These are phyloP conservation scores for Sebastes umbrosus DNA, from an alignment of 2,797 vertebrate species.

Conservation along the genomic window DNA sequence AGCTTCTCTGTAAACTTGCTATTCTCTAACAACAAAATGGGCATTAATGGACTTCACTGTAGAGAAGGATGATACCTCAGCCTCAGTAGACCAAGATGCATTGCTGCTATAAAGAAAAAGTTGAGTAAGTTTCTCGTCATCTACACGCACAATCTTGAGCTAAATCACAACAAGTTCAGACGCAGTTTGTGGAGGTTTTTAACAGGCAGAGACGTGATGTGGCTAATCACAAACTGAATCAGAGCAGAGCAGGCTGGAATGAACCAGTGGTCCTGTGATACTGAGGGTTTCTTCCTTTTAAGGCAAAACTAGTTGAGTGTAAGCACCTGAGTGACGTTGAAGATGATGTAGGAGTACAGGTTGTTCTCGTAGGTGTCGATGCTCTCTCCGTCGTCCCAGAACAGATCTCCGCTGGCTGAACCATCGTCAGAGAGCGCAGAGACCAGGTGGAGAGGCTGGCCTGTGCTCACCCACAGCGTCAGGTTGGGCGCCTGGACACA, in stretches of 20 bases:
- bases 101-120: not conserved
- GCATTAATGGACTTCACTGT: not conserved
- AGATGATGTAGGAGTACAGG: constrained; percentile 84
- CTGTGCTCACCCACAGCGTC: constrained; percentile 79
- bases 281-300: not conserved
- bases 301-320: not conserved
- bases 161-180: not conserved
- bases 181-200: not conserved
- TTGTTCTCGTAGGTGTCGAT: constrained; percentile 83
- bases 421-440: constrained; percentile 77
- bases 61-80: not conserved
- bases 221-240: not conserved
- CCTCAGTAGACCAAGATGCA: not conserved
- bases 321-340: constrained; percentile 82
- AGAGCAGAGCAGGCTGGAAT: too few species aligned
- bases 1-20: not conserved
- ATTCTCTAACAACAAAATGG: not conserved
- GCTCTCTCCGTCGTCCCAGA: constrained; percentile 89
- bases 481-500: constrained; percentile 78
- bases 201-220: too few species aligned
- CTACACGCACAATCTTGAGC: not conserved
- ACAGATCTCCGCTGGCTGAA: constrained; percentile 86
- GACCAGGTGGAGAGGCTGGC: constrained; percentile 83
- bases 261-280: too few species aligned
- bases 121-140: not conserved